A percentile compares a stretch with the other conserved stretches of the same genome.
Conservation (phyloP, 2,113 vertebrate species). For the Puntigrus tetrazona region DNA sequence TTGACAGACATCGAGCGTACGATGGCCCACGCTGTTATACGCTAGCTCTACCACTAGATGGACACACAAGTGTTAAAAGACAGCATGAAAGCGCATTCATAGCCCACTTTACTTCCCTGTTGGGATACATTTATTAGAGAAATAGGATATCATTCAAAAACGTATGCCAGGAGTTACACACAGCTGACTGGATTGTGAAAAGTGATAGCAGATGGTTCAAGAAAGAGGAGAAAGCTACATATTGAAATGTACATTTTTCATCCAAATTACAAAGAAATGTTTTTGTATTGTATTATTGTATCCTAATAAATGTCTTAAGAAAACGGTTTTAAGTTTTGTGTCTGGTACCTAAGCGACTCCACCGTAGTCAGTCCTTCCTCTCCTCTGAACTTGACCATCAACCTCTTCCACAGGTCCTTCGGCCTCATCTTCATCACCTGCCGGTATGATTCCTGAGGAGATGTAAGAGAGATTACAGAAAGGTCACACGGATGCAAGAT, state of each 20-base stretch:
- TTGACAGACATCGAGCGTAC: background rate
- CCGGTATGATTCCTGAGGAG: constrained; percentile 90
- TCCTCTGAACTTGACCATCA: constrained; percentile 99
- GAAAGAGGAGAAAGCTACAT: background rate
- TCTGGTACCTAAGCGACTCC: constrained; percentile 91
- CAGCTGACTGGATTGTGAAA: background rate
- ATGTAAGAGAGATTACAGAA: background rate
- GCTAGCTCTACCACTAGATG: constrained; percentile 51
- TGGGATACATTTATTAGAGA: background rate
- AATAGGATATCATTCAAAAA: background rate
- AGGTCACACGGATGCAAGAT: background rate
- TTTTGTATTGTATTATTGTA: background rate
- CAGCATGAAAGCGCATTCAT: background rate
- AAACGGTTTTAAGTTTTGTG: background rate
- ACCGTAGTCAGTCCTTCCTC: constrained; percentile 98
- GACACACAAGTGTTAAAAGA: background rate
- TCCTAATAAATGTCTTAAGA: background rate
- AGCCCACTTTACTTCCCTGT: background rate
- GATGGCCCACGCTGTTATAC: constrained; percentile 22
- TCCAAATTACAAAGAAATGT: background rate
- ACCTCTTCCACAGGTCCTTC: constrained; percentile 97
- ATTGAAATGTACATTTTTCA: background rate
- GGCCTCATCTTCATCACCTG: constrained; percentile 99
- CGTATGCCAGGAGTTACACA: background rate
- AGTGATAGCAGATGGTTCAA: background rate